Conservation (phyloP, 2,797 vertebrate species). For the Brachyalestes nurse region DNA sequence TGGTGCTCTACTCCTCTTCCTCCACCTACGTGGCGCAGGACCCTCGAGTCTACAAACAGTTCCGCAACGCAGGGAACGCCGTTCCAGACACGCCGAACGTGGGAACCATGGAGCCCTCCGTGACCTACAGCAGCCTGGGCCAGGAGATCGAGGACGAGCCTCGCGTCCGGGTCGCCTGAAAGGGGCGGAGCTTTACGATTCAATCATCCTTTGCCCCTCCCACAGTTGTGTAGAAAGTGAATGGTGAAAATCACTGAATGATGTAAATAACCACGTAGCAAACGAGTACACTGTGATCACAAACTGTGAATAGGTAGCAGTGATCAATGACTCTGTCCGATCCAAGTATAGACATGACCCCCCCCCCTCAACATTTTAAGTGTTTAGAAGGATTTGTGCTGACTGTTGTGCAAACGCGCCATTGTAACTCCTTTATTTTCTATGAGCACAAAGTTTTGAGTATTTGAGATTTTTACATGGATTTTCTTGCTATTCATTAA, state of each 20-base stretch:
- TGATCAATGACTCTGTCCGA: conserved; percentile 61
- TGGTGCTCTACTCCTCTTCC: conserved; percentile 89
- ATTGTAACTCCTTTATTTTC: conserved; percentile 57
- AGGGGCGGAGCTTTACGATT: conserved; percentile 33
- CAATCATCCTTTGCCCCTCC: conserved; percentile 49
- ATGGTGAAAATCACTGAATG: conserved; percentile 49
- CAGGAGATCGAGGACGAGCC: conserved; percentile 89
- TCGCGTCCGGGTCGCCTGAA: conserved; percentile 84
- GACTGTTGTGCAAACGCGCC: conserved; percentile 58
- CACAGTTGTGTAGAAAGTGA: conserved; percentile 50
- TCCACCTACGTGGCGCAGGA: conserved; percentile 92
- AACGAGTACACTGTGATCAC: conserved; percentile 70
- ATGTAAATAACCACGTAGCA: conserved; percentile 63
- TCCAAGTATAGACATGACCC: conserved; percentile 59
- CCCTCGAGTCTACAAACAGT: conserved; percentile 95
- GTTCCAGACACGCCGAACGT: conserved; percentile 76
- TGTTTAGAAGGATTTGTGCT: conserved; percentile 63
- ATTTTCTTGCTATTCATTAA: conserved; percentile 33
- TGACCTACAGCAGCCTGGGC: conserved; percentile 91
- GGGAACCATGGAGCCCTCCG: conserved; percentile 85
- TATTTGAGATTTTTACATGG: conserved; percentile 43
- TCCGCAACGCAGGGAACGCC: conserved; percentile 86
- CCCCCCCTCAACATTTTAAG: conserved; percentile 54
- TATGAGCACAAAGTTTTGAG: conserved; percentile 56
- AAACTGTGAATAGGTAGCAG: conserved; percentile 68